Evolutionary conservation across 2,113 vertebrate species (phyloP).

Genomic region (Tragelaphus strepsiceros): DNA sequence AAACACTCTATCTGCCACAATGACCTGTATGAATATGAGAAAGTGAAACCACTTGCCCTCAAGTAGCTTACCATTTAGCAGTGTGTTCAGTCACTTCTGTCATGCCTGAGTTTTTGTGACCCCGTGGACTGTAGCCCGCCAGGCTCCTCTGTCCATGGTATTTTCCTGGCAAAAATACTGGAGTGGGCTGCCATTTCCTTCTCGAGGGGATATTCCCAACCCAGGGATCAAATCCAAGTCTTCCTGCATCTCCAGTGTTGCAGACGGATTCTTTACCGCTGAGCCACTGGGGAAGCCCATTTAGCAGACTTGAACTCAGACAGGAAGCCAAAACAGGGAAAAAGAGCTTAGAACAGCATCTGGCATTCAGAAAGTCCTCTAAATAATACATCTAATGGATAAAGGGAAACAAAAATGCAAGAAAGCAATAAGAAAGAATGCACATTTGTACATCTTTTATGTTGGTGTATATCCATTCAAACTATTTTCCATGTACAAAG

Average conservation of each 20-base stretch:
- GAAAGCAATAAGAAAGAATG: background rate
- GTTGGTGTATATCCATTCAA: background rate
- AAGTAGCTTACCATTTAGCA: background rate
- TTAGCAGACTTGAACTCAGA: background rate
- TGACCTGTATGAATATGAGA: background rate
- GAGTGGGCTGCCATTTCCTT: background rate
- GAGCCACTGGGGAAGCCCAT: background rate
- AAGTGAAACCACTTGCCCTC: background rate
- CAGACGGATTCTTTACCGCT: accelerated
- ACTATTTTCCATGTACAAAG: background rate
- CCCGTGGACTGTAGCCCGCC: accelerated
- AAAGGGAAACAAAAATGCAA: background rate
- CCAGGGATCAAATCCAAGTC: background rate
- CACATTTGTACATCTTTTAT: background rate
- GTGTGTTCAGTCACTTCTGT: background rate
- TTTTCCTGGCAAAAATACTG: background rate
- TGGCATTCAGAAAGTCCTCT: background rate
- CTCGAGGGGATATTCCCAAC: background rate
- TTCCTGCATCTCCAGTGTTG: background rate
- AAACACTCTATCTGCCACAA: background rate
- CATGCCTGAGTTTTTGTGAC: background rate
- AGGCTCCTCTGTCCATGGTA: background rate
- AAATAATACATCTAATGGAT: background rate
- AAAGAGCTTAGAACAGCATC: background rate
- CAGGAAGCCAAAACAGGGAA: background rate